Conservation (phyloP, 1,140 invertebrate genomes). For the Listronotus oregonensis region DNA sequence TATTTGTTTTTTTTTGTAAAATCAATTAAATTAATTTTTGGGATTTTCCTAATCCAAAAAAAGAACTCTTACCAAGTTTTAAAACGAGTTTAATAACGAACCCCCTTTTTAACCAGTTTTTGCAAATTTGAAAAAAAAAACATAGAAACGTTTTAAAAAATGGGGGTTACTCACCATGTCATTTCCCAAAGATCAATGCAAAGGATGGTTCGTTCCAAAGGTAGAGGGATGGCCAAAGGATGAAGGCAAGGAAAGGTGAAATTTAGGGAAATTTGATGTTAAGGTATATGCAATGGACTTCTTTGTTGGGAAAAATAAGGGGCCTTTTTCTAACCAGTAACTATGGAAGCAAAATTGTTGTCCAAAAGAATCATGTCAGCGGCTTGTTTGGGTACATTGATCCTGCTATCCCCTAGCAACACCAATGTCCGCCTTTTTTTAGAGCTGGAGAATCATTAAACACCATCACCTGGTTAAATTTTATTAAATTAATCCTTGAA, state of each 20-base stretch:
- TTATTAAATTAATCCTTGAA: no score
- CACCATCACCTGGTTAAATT: conserved; percentile 82
- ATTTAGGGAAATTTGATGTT: conserved; percentile 99
- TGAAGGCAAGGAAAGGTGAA: conserved; percentile 97
- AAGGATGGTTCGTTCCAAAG: conserved; percentile 98
- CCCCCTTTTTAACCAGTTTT: conserved; percentile 18
- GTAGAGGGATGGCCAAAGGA: conserved; percentile 95
- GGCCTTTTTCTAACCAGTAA: conserved; percentile 98
- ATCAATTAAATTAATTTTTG: no score
- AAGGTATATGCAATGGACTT: conserved; percentile 99
- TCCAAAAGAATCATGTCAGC: conserved; percentile 99
- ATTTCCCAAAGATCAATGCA: conserved; percentile 99
- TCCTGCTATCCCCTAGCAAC: conserved; percentile 96
- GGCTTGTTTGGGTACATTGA: conserved; percentile 98
- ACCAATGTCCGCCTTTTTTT: conserved; percentile 97
- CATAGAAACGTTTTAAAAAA: conserved; percentile 42
- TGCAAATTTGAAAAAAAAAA: background rate
- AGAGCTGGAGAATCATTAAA: conserved; percentile 97
- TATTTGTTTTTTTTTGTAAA: no score
- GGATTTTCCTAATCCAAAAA: no score
- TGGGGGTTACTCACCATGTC: conserved; percentile 59
- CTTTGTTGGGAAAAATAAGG: conserved; percentile 98
- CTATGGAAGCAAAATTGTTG: conserved; percentile 99
- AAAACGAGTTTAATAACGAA: background rate
- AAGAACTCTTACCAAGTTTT: no score